phyloP scores from a whole-genome alignment of 1,140 invertebrate species.

The Paraescarpia echinospica region DNA sequence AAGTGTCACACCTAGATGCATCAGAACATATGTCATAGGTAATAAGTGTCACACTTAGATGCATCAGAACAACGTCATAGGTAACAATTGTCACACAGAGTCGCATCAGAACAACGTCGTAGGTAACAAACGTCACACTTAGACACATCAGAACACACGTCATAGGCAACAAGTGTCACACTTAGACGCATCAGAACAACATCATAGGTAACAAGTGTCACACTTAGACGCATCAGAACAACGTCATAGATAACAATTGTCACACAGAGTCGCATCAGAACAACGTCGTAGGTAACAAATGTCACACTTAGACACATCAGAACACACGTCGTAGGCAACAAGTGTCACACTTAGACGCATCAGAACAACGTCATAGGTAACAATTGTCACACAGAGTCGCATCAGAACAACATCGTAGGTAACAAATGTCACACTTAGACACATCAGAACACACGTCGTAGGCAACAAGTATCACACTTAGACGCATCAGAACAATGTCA shows the following conservation, averaged over 20 bases:
- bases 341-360: background rate
- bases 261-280: constrained; percentile 11
- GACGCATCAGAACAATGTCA: constrained; percentile 11
- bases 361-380: background rate
- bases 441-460: constrained; percentile 16
- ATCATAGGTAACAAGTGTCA: background rate
- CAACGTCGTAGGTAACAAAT: background rate
- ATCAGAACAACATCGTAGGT: constrained; percentile 13
- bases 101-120: constrained; percentile 13
- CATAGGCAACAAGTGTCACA: background rate
- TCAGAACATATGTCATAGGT: background rate
- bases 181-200: constrained; percentile 14
- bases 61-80: constrained; percentile 16
- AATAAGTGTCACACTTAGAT: constrained; percentile 19
- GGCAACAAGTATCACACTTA: background rate
- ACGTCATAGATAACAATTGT: background rate
- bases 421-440: background rate
- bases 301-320: constrained; percentile 11
- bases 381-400: background rate
- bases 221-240: constrained; percentile 14
- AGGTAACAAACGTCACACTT: background rate
- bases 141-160: constrained; percentile 13
- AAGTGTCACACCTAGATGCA: constrained; percentile 23
- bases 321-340: background rate
- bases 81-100: background rate